Evolutionary conservation across 1,140 invertebrate genomes (phyloP).

Genomic region (Akabosia matsudoensis): DNA sequence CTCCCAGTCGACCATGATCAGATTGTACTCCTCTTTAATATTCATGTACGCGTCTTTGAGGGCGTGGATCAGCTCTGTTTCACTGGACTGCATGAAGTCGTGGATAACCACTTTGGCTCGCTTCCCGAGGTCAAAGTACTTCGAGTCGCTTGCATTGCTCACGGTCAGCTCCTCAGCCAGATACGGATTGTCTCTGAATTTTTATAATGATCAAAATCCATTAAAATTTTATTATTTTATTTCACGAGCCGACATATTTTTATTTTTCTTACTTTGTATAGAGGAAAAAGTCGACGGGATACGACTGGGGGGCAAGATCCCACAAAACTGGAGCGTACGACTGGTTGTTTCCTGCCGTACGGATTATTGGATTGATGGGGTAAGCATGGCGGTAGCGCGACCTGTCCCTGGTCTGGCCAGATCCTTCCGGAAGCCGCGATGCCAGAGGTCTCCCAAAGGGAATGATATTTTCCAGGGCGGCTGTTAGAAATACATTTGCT

Average conservation of each 20-base stretch:
- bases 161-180: background rate
- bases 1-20: slow-evolving; percentile 49
- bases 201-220: background rate
- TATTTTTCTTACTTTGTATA: background rate
- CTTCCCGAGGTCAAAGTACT: background rate
- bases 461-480: background rate
- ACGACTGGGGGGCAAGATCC: slow-evolving; percentile 1
- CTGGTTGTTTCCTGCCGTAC: background rate
- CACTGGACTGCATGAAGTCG: slow-evolving; percentile 27
- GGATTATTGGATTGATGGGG: slow-evolving; percentile 10
- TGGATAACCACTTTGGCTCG: slow-evolving; percentile 33
- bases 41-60: slow-evolving; percentile 26
- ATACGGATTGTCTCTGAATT: background rate
- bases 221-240: background rate
- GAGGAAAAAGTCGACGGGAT: slow-evolving; percentile 12
- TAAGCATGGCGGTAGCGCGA: background rate
- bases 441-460: background rate
- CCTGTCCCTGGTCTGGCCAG: background rate
- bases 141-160: slow-evolving; percentile 6
- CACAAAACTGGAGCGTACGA: background rate
- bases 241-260: background rate
- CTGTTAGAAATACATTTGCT: background rate
- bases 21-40: slow-evolving; percentile 46
- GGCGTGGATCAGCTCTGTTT: background rate
- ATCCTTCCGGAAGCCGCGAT: background rate